Evolutionary conservation across 2,113 vertebrate species (phyloP).

Genomic region (Fregetta grallaria): DNA sequence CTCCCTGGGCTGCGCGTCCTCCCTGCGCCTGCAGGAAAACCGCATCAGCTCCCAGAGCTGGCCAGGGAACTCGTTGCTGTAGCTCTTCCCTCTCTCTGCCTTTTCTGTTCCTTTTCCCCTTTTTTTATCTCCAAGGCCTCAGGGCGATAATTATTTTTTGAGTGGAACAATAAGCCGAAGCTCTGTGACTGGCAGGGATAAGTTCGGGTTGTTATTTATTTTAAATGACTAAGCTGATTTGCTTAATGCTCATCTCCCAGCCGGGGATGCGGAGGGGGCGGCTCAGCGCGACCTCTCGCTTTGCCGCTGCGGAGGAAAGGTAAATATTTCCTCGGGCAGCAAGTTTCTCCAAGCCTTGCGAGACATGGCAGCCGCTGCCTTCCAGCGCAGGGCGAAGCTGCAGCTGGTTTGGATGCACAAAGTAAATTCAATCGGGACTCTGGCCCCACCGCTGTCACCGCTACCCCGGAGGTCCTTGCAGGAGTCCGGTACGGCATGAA

Average conservation of each 20-base stretch:
- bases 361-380: fast-evolving
- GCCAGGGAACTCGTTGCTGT: background rate
- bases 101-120: background rate
- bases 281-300: background rate
- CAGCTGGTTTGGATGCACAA: fast-evolving
- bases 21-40: background rate
- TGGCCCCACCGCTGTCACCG: fast-evolving
- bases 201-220: background rate
- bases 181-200: background rate
- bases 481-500: fast-evolving
- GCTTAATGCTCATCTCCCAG: background rate
- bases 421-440: background rate
- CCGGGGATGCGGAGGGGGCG: background rate
- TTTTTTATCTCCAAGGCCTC: background rate
- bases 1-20: background rate
- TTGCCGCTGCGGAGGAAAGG: background rate
- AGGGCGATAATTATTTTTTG: conserved; percentile 44
- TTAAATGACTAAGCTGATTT: background rate
- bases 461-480: fast-evolving
- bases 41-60: background rate
- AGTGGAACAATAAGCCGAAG: conserved; percentile 58
- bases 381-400: background rate
- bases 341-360: background rate
- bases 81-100: background rate
- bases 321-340: background rate